Evolutionary conservation across 2,888 invertebrate species (phyloP).

Genomic region (Glyphotaelius pellucidus): DNA sequence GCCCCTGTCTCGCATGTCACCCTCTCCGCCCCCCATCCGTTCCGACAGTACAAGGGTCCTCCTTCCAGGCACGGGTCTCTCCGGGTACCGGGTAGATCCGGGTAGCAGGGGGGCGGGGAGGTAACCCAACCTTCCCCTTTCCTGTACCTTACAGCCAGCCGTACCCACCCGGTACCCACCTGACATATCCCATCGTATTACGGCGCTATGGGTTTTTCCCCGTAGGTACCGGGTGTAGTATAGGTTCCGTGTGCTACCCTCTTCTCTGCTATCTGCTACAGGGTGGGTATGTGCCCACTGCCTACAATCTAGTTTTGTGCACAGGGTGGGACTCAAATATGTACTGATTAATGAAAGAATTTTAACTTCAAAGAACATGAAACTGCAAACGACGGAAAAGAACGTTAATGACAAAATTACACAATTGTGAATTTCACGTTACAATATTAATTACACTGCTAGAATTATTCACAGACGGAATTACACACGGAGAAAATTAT

Average conservation of each 20-base stretch:
- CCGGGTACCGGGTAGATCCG: conserved; percentile 47
- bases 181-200: conserved; percentile 55
- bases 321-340: neutral
- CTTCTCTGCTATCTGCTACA: neutral
- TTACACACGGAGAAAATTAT: no score
- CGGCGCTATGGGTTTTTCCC: conserved; percentile 59
- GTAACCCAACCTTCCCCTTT: neutral
- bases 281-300: neutral
- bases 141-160: neutral
- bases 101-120: conserved; percentile 51
- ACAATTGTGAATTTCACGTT: no score
- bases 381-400: no score
- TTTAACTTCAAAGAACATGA: no score
- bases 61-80: conserved; percentile 40
- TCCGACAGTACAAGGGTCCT: conserved; percentile 6
- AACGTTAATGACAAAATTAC: no score
- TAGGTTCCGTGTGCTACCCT: neutral
- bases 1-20: conserved; percentile 17
- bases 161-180: conserved; percentile 11
- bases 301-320: neutral
- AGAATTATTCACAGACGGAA: no score
- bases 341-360: neutral
- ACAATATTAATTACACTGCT: no score
- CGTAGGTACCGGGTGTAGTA: conserved; percentile 29
- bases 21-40: conserved; percentile 9